Evolutionary conservation across 37 sponge, comb jelly and placozoan genomes (phyloP), one percentile per base, ranked within the genome.

Genomic region (Beroe ovata): DNA sequence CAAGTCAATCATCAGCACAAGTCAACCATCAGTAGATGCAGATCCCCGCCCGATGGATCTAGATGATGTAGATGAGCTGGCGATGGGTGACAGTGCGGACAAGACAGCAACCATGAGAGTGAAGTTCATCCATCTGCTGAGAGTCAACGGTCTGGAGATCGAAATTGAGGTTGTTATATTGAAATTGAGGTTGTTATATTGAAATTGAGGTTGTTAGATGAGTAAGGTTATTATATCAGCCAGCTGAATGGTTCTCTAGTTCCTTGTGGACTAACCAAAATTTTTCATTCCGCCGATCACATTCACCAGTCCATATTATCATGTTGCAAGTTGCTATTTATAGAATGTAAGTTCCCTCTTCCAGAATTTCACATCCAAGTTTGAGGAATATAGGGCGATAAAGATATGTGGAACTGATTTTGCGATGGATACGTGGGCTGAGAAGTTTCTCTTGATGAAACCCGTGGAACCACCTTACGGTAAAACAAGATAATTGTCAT

Each of bases 151-250:
- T 14, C 54, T 77, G n/a, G 42, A 42, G 28, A 42, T 77, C 3
- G 84, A 77, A 20, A 77, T 77, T 42, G 84, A 77, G 84, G 84
- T 77, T 36, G n/a, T n/a, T n/a, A n/a, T n/a, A 42, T 77, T 22
- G 84, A 77, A 20, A 77, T 77, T 42, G 84, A 77, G 84, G 84
- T 77, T 36, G n/a, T n/a, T n/a, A n/a, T n/a, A 42, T 77, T 22
- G 84, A 77, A 20, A 77, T 77, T 42, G 84, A 77, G 84, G 84
- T 77, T 36, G n/a, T n/a, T n/a, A n/a, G n/a, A 42, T 77, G n/a
- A n/a, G n/a, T n/a, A n/a, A n/a, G n/a, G 16, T 19, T 58, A 58
- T 58, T 58, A 58, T 58, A 58, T 18, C 11, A 58, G n/a, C n/a
- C n/a, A n/a, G n/a, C n/a, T n/a, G n/a, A n/a, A n/a, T n/a, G n/a